Conservation (phyloP, 2,797 vertebrate species). For the Paratrypauchen microcephalus region DNA sequence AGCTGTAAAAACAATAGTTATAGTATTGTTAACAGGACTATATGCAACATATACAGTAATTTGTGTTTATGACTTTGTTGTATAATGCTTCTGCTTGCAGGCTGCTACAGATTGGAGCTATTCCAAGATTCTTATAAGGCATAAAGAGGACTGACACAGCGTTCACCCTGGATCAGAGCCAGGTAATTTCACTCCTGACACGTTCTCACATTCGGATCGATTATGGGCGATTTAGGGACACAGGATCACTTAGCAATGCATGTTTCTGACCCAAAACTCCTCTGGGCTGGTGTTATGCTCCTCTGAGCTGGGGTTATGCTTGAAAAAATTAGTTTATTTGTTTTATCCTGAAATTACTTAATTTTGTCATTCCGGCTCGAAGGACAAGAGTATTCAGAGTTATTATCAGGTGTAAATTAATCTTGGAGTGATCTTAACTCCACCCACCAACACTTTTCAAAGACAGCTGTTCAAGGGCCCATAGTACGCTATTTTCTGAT, state of each 20-base stretch:
- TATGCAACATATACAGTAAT: too few relatives aligned
- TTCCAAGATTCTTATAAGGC: background rate
- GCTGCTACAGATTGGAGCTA: background rate
- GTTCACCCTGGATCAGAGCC: background rate
- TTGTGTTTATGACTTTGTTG: background rate
- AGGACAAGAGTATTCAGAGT: background rate
- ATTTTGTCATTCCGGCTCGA: background rate
- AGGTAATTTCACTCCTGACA: conserved; percentile 4
- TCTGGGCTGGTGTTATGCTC: too few relatives aligned
- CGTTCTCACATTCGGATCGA: background rate
- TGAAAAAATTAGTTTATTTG: background rate
- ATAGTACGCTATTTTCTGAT: too few relatives aligned
- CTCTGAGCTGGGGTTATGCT: background rate
- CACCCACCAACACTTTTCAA: too few relatives aligned
- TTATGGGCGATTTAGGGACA: background rate
- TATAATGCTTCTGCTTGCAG: conserved; percentile 8
- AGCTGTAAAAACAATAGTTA: background rate
- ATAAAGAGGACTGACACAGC: conserved; percentile 6
- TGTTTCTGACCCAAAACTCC: background rate
- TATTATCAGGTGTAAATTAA: background rate
- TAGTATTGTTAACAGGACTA: background rate
- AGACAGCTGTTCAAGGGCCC: too few relatives aligned
- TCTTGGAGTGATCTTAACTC: too few relatives aligned
- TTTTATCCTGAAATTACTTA: background rate
- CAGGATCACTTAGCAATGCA: background rate